Evolutionary conservation across 2,113 vertebrate species (phyloP).

Genomic region (Bufo bufo): DNA sequence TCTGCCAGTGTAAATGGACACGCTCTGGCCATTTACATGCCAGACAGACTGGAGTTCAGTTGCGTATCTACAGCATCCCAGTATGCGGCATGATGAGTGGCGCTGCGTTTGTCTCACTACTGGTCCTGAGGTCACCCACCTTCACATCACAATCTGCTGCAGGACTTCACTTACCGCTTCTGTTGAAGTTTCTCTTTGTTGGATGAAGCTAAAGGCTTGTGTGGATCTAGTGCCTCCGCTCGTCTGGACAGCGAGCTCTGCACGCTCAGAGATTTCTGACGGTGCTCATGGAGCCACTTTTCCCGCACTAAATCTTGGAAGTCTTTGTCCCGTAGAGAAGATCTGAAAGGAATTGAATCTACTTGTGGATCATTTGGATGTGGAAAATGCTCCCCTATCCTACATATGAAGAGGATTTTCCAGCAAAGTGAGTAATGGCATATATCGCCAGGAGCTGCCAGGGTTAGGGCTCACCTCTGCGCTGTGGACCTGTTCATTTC

Average conservation of each 20-base stretch:
- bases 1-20: too few species aligned
- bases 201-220: conserved; percentile 84
- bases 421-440: neutral
- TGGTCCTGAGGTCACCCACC: too few species aligned
- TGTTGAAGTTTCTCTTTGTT: conserved; percentile 79
- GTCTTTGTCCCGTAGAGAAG: conserved; percentile 79
- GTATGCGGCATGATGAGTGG: too few species aligned
- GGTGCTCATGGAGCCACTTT: conserved; percentile 80
- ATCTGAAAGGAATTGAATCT: conserved; percentile 69
- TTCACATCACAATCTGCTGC: neutral
- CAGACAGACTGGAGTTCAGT: too few species aligned
- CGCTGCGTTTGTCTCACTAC: too few species aligned
- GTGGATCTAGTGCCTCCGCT: conserved; percentile 88
- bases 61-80: too few species aligned
- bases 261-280: conserved; percentile 79
- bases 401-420: neutral
- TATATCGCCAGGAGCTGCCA: neutral
- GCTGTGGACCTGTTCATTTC: too few species aligned
- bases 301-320: conserved; percentile 73
- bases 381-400: neutral
- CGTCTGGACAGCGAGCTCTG: conserved; percentile 77
- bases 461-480: too few species aligned
- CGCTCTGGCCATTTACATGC: too few species aligned
- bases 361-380: neutral
- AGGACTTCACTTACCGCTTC: conserved; percentile 75